phyloP scores from a whole-genome alignment of 2,888 invertebrate genomes.

The Trilocha varians region DNA sequence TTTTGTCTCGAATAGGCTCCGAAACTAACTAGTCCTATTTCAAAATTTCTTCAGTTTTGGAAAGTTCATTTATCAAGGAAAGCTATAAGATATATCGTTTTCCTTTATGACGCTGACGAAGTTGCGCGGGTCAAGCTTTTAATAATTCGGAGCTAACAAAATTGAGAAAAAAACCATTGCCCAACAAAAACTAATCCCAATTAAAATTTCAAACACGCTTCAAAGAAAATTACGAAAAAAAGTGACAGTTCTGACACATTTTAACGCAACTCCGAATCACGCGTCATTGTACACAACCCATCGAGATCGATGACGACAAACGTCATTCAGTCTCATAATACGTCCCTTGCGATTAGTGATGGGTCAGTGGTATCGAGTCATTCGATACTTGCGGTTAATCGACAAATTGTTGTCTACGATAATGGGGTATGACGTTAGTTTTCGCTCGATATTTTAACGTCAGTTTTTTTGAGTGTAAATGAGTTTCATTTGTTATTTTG shows the following conservation, averaged over 20 bases:
- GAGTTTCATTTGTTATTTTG: too few relatives aligned
- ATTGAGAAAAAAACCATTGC: not conserved
- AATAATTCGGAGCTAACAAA: too few relatives aligned
- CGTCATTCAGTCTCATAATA: conserved; percentile 59
- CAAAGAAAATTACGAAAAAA: conserved; percentile 2
- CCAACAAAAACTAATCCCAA: not conserved
- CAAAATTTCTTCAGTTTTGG: too few relatives aligned
- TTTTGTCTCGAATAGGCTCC: too few relatives aligned
- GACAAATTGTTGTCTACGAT: conserved; percentile 50
- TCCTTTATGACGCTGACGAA: too few relatives aligned
- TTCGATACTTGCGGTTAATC: conserved; percentile 42
- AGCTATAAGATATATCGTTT: too few relatives aligned
- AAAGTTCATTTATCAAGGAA: too few relatives aligned
- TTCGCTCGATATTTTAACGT: too few relatives aligned
- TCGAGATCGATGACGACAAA: conserved; percentile 37
- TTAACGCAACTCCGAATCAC: conserved; percentile 31
- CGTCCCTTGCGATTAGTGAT: conserved; percentile 56
- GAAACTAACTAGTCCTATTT: too few relatives aligned
- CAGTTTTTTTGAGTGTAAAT: too few relatives aligned
- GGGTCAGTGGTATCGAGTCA: conserved; percentile 45
- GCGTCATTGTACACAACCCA: conserved; percentile 28
- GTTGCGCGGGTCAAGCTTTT: too few relatives aligned
- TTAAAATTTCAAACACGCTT: not conserved
- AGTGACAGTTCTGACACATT: conserved; percentile 7
- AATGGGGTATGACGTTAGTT: conserved; percentile 27